Evolutionary conservation across 2,888 invertebrate genomes (phyloP), one percentile per base, ranked within the genome.

Genomic region (Cantharis rustica): DNA sequence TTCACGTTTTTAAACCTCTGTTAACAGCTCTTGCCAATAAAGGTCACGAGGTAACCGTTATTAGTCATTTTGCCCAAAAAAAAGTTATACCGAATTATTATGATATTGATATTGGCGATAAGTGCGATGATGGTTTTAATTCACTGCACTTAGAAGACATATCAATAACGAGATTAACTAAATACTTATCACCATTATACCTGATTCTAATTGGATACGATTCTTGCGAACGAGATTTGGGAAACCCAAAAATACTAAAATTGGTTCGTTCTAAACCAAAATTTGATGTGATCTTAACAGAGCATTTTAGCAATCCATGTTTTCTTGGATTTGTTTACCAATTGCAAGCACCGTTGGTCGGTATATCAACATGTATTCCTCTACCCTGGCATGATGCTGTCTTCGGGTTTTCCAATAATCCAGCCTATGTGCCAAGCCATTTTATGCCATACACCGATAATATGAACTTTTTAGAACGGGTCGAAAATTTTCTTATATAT

Each of bases 231-330:
- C 11, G 27, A 16, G 71, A 23, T 26, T 31, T 78, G 13, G 15
- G 61, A 5, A 87, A 88, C 3, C 83, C 85, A 13, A 62, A 16
- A 13, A 15, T 73, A n/a, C 7, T 7, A 15, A n/a, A 68, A 10
- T 23, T 78, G 0, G 1, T 78, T 5, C 13, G 75, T 3, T 27
- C 66, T 2, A 68, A 70, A 79, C 86, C 88, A 2, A 90, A 90
- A 69, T 94, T 91, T 82, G 94, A 95, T 85, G 85, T 94, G 0
- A 89, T 93, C 7, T 85, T 94, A 0, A 88, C 91, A 68, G 94
- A 95, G 85, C 91, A 90, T 75, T 94, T 94, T 84, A 93, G 93
- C 79, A 90, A 91, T 76, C 93, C 94, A 83, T 93, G 94, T 83
- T 91, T 91, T 85, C 86, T 93, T 78, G 92, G 91, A 0, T 86